phyloP scores from a whole-genome alignment of 2,113 vertebrate genomes.

The Phylloscopus whistleri region DNA sequence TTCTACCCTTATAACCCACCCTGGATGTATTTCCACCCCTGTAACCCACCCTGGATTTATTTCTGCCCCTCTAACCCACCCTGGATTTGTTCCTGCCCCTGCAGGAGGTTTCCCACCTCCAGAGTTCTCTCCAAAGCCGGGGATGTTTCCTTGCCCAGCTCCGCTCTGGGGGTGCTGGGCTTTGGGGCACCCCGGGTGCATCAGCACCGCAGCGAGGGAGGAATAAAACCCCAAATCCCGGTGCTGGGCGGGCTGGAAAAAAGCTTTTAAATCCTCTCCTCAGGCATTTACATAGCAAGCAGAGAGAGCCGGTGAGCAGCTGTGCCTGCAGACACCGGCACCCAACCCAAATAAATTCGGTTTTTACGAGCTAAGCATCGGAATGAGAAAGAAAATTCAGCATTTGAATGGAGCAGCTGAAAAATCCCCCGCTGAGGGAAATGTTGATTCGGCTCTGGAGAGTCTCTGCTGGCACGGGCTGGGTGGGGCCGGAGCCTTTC shows the following conservation, averaged over 20 bases:
- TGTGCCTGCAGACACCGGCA: neutral
- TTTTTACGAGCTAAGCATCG: conserved; percentile 43
- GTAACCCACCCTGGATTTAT: no score
- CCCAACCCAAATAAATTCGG: conserved; percentile 30
- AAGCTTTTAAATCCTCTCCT: neutral
- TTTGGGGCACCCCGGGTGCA: neutral
- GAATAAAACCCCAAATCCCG: neutral
- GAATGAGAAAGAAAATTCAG: conserved; percentile 47
- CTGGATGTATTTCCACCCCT: neutral
- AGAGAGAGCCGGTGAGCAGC: conserved; percentile 30
- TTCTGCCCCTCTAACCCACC: neutral
- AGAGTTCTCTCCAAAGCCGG: neutral
- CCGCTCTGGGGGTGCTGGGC: neutral
- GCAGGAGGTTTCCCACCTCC: neutral
- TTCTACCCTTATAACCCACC: neutral
- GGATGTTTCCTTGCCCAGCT: fast-evolving
- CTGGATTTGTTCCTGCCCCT: neutral
- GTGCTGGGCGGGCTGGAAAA: neutral
- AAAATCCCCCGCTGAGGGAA: conserved; percentile 57
- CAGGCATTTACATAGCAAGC: neutral
- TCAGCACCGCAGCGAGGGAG: neutral
- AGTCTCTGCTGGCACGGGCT: conserved; percentile 58
- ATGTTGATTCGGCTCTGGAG: conserved; percentile 66
- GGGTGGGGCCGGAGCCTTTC: conserved; percentile 33
- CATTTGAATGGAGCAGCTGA: conserved; percentile 61